Evolutionary conservation across 2,888 invertebrate genomes (phyloP), one percentile per base, ranked within the genome.

Genomic region (Listrodromus nycthemerus): DNA sequence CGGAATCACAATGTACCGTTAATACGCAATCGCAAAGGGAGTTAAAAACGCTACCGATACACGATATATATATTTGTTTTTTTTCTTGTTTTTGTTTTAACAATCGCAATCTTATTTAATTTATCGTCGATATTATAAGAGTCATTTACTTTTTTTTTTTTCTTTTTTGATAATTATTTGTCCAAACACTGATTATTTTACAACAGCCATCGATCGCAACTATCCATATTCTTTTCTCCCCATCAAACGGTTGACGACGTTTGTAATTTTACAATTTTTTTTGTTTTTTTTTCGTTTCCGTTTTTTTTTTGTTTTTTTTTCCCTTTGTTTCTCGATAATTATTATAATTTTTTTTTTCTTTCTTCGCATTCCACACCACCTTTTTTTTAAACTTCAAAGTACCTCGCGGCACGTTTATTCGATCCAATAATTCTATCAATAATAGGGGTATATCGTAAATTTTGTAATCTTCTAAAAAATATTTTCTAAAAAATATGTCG

Each of bases 381-480:
- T 52, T 78, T 65, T 73, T 63, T 78, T 81, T 83, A 83, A 75
- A 73, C 80, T 85, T 33, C 65, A 82, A 37, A 37, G 37, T 80
- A 85, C 83, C 84, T 84, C 82, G 82, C 63, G 76, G 87, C 87
- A 88, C 87, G 2, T 88, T 90, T 48, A 87, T 90, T 89, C 87
- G 90, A 91, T 92, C 91, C 90, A 92, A 92, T 91, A 37, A 92
- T 90, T 88, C 89, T 91, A 91, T 91, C 91, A 91, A 92, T 92
- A 92, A 91, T 91, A 92, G 88, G 91, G 89, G 87, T 92, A 91
- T 92, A 92, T 92, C 88, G 90, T 92, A 92, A 92, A 92, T 92
- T 92, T 92, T 92, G 92, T 92, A 90, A 92, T 92, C 90, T 92
- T 91, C 92, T 92, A 92, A 92, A 92, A 92, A 92, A 92, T 92